Evolutionary conservation across 2,888 invertebrate genomes (phyloP), one percentile per base, ranked within the genome.

Genomic region (Agrotis clavis): DNA sequence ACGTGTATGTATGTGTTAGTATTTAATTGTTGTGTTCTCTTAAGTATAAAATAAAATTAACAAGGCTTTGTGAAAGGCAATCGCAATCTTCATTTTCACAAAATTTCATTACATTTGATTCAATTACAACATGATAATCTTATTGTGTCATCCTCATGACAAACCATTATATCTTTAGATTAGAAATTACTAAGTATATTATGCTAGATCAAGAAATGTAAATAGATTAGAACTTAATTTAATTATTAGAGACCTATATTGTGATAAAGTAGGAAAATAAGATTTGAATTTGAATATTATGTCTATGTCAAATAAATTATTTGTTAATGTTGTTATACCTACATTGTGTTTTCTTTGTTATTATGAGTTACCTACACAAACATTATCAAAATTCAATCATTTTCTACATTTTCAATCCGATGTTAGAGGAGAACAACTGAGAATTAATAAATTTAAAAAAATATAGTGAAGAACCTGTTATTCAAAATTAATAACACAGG

Each of bases 221-320:
- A 74, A 66, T 61, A 81, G 30, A 57, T 64, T 50, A 19, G 54
- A 63, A 35, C 0, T 60, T 56, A 54, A 59, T 70, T 51, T 41
- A 54, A 62, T 25, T 61, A 57, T 35, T 57, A 57, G 13, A 35
- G 35, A 45, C 50, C n/a, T 51, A 51, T 41, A n/a, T 51, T 65
- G 61, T 79, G 47, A 79, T 61, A 21, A 79, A 56, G 35, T 77
- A 72, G 64, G 65, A 47, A 77, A 77, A 79, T 79, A 14, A 68
- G 74, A 78, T 69, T 74, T 79, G 64, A 77, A 64, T 56, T 53
- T 19, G 3, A 45, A 72, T 65, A 53, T 53, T 19, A 65, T 11
- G 64, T 51, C 16, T 50, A 14, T 54, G n/a, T 64, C 16, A 51
- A 76, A 61, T 78, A 77, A 77, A 71, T 78, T 60, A 78, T 76